A percentile compares a stretch with the other conserved stretches of the same genome.
These are phyloP conservation scores for Liodrosophila aerea DNA, from an alignment of 2,888 invertebrate species.

Conservation along the genomic window DNA sequence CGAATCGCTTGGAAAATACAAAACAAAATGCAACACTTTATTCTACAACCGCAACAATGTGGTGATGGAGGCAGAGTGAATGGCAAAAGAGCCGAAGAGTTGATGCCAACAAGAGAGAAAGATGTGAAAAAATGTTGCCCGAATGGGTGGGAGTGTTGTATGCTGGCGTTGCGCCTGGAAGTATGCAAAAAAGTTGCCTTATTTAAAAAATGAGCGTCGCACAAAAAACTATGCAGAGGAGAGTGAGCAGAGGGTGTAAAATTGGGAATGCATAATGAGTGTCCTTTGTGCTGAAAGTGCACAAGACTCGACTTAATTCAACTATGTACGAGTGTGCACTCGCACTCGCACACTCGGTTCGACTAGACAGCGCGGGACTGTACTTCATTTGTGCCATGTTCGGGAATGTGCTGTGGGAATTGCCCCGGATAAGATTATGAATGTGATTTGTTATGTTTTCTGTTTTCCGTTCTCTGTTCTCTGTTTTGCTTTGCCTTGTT, in stretches of 20 bases:
- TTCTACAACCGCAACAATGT: slow-evolving; percentile 60
- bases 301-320: slow-evolving; percentile 19
- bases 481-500: too few relatives aligned
- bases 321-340: too few relatives aligned
- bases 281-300: slow-evolving; percentile 55
- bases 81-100: slow-evolving; percentile 2
- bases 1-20: slow-evolving; percentile 36
- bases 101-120: slow-evolving; percentile 1
- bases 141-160: slow-evolving; percentile 6
- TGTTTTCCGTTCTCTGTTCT: not conserved
- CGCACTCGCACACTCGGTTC: too few relatives aligned
- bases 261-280: slow-evolving; percentile 62
- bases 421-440: slow-evolving; percentile 30
- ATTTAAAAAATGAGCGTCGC: slow-evolving; percentile 36
- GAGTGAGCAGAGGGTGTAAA: not conserved
- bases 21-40: slow-evolving; percentile 66
- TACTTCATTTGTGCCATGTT: slow-evolving; percentile 44
- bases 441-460: slow-evolving; percentile 36
- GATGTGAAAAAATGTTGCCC: slow-evolving; percentile 37
- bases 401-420: slow-evolving; percentile 28
- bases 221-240: slow-evolving; percentile 20
- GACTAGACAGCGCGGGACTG: slow-evolving; percentile 13
- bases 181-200: slow-evolving; percentile 48
- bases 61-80: slow-evolving; percentile 20
- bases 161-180: slow-evolving; percentile 48